phyloP scores from a whole-genome alignment of 2,113 vertebrate genomes.

The Antechinus stuartii region DNA sequence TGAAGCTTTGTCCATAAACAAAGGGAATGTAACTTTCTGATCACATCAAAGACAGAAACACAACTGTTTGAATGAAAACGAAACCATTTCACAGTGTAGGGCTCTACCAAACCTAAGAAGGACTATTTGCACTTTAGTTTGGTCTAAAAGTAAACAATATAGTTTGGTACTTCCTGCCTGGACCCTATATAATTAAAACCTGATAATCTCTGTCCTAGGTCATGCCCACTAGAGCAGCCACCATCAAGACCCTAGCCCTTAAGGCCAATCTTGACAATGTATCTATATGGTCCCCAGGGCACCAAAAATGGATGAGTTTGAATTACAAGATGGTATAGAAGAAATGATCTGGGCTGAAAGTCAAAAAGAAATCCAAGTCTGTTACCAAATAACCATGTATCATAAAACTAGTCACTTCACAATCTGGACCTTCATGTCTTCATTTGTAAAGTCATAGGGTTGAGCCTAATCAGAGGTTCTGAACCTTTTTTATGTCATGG shows the following conservation, averaged over 20 bases:
- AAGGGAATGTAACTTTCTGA: constrained; percentile 21
- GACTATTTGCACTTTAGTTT: neutral
- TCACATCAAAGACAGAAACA: neutral
- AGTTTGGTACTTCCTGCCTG: neutral
- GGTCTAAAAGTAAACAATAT: neutral
- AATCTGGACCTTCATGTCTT: neutral
- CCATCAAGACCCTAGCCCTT: neutral
- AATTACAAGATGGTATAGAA: neutral
- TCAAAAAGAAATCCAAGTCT: neutral
- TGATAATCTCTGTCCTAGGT: neutral
- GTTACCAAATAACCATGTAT: neutral
- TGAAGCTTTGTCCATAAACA: neutral
- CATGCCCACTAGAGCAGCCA: no score
- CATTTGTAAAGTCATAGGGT: neutral
- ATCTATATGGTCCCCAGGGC: neutral
- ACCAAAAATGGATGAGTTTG: neutral
- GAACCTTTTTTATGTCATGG: neutral
- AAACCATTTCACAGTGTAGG: neutral
- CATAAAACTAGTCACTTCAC: neutral
- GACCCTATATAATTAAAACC: neutral
- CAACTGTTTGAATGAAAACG: no score
- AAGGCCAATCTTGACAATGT: neutral
- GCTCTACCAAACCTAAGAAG: neutral
- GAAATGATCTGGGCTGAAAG: neutral
- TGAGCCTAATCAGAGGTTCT: neutral